These are phyloP conservation scores for Rhopalosiphum maidis DNA, from an alignment of 1,140 invertebrate genomes.

Conservation along the genomic window DNA sequence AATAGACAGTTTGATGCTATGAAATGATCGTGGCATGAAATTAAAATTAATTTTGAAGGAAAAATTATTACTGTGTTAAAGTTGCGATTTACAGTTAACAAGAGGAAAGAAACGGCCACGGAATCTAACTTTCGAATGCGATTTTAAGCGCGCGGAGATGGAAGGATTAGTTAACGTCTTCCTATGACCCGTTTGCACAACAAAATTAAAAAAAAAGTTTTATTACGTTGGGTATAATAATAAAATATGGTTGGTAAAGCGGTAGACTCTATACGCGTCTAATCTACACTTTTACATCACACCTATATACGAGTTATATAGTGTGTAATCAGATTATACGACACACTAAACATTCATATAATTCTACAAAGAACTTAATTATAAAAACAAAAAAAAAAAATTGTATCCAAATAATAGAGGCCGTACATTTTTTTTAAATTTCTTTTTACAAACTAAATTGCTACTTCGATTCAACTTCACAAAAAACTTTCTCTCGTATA, in stretches of 20 bases:
- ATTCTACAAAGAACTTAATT: neutral
- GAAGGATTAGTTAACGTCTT: neutral
- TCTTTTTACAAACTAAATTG: neutral
- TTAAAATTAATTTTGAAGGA: neutral
- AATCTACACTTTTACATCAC: slow-evolving; percentile 10
- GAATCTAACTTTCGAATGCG: neutral
- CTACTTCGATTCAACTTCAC: neutral
- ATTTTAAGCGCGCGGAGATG: neutral
- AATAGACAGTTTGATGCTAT: neutral
- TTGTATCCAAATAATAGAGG: neutral
- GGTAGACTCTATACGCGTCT: neutral
- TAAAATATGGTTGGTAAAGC: neutral
- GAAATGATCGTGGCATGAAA: neutral
- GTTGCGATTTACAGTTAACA: neutral
- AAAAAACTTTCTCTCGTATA: no score
- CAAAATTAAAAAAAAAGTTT: slow-evolving; percentile 9
- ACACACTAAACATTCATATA: neutral
- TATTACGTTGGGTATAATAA: neutral
- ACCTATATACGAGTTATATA: neutral
- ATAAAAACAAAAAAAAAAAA: neutral
- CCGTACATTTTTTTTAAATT: neutral
- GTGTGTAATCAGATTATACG: slow-evolving; percentile 1
- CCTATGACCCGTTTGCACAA: neutral
- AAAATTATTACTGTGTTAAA: neutral
- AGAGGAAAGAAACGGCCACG: neutral